Conservation (phyloP, 2,797 vertebrate species). For the Paedocypris micromegethes region DNA sequence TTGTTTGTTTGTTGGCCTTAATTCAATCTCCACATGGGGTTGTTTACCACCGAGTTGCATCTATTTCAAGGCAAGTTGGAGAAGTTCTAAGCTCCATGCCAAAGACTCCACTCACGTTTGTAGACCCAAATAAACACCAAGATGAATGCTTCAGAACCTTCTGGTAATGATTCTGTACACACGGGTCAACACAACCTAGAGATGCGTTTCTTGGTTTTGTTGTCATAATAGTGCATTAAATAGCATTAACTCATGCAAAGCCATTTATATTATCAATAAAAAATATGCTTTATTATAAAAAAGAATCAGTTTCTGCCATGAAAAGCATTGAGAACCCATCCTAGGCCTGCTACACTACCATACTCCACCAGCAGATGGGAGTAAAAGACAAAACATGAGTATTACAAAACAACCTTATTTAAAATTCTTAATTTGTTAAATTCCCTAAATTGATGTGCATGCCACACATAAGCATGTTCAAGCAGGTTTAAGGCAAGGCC, state of each 20-base stretch:
- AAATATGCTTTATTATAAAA: too few species aligned
- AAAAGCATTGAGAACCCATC: too few species aligned
- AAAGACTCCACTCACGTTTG: constrained; percentile 13
- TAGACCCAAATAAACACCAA: background rate
- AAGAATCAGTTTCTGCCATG: too few species aligned
- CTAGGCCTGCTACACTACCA: background rate
- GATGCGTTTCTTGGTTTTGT: too few species aligned
- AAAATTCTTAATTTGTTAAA: background rate
- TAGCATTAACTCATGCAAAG: too few species aligned
- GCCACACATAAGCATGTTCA: background rate
- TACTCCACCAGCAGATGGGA: constrained; percentile 36
- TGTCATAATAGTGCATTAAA: too few species aligned
- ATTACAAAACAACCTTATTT: background rate
- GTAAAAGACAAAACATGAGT: background rate
- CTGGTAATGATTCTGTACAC: too few species aligned
- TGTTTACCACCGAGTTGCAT: constrained; percentile 41
- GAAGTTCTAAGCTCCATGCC: constrained; percentile 4
- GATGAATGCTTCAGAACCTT: too few species aligned
- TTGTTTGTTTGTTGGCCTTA: constrained; percentile 12
- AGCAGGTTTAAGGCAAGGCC: background rate
- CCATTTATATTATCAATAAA: too few species aligned
- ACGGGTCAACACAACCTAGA: too few species aligned
- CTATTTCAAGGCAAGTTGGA: constrained; percentile 38
- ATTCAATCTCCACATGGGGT: constrained; percentile 26
- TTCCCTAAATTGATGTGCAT: too few species aligned